phyloP scores from a whole-genome alignment of 2,888 invertebrate genomes.

The Lasioglossum zephyrum region DNA sequence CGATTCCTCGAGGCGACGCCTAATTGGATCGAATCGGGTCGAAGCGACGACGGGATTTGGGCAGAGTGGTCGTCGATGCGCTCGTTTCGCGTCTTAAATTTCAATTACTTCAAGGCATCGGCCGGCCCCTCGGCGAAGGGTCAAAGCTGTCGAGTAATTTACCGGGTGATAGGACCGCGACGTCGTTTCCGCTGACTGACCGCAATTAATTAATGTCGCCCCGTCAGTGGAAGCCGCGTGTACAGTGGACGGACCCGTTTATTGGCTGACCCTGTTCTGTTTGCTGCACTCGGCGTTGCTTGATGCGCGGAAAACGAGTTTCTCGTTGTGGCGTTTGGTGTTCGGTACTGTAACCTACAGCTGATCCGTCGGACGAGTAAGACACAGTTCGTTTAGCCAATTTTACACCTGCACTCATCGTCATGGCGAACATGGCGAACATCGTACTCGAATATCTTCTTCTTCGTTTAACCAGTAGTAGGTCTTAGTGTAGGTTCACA shows the following conservation, averaged over 20 bases:
- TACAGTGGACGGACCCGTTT: conserved; percentile 1
- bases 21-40: conserved; percentile 79
- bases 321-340: background rate
- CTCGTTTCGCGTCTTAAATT: conserved; percentile 76
- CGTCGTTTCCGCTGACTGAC: conserved; percentile 61
- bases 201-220: conserved; percentile 66
- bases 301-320: conserved; percentile 6
- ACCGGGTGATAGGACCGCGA: conserved; percentile 63
- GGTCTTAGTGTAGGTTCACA: background rate
- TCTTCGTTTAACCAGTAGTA: background rate
- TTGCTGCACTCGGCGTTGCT: conserved; percentile 23
- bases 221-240: conserved; percentile 4
- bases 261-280: conserved; percentile 34
- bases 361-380: background rate
- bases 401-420: background rate
- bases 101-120: conserved; percentile 73
- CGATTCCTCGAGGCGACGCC: conserved; percentile 67
- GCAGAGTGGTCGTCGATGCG: conserved; percentile 53
- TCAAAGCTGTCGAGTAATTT: conserved; percentile 67
- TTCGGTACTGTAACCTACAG: background rate
- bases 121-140: conserved; percentile 45
- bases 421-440: background rate
- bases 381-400: background rate
- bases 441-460: background rate
- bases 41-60: conserved; percentile 62